These are phyloP conservation scores for Cynocephalus volans DNA, from an alignment of 2,113 vertebrate genomes.

Conservation along the genomic window DNA sequence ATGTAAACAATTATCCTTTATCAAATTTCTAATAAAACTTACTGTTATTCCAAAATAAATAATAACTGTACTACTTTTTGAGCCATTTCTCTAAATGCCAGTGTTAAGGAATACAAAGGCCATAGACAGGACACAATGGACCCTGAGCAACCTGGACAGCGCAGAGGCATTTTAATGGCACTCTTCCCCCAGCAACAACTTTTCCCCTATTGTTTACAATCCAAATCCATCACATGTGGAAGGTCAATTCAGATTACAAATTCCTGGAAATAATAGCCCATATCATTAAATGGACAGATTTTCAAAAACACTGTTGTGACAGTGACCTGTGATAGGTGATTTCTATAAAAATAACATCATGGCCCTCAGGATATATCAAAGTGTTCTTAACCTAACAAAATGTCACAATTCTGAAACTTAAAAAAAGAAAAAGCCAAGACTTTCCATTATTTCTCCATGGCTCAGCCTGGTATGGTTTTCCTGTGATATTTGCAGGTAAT, in stretches of 20 bases:
- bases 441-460: neutral
- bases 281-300: neutral
- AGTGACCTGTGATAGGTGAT: neutral
- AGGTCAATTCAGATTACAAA: neutral
- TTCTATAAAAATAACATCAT: neutral
- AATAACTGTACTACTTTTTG: neutral
- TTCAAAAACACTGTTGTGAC: neutral
- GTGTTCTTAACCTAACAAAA: neutral
- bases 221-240: neutral
- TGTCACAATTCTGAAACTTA: neutral
- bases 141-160: neutral
- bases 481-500: neutral
- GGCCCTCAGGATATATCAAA: neutral
- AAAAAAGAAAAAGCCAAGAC: neutral
- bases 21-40: conserved; percentile 8
- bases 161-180: neutral
- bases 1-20: neutral
- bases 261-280: neutral
- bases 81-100: neutral
- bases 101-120: neutral
- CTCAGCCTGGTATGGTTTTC: neutral
- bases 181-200: neutral
- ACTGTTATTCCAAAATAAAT: neutral
- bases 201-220: neutral
- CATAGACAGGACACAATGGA: neutral